Percentiles rank a stretch among this genome's conserved stretches.
phyloP scores from a whole-genome alignment of 35 echinoderm and acorn worm genomes.

The Anneissia japonica region DNA sequence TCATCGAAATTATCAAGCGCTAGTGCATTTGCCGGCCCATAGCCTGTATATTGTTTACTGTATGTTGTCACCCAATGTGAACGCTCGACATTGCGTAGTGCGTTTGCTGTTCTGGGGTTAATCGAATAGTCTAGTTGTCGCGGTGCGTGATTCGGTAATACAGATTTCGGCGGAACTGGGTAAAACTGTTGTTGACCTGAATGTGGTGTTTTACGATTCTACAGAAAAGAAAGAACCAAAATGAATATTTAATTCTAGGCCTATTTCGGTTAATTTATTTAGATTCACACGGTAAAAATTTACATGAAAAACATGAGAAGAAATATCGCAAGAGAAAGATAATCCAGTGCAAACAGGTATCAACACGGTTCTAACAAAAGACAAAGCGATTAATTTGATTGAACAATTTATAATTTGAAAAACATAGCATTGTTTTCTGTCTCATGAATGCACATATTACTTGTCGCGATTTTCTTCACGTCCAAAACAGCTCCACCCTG shows the following conservation, averaged over 20 bases:
- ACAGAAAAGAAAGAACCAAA: not conserved
- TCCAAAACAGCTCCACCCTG: too few relatives aligned
- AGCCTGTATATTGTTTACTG: conserved; percentile 68
- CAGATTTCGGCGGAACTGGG: conserved; percentile 85
- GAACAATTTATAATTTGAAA: too few relatives aligned
- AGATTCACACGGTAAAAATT: too few relatives aligned
- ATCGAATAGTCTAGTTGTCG: conserved; percentile 65
- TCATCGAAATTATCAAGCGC: conserved; percentile 77
- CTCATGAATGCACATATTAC: too few relatives aligned
- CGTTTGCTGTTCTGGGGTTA: conserved; percentile 66
- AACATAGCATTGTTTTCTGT: too few relatives aligned
- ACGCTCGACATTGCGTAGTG: conserved; percentile 80
- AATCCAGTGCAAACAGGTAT: too few relatives aligned
- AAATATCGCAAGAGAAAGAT: too few relatives aligned
- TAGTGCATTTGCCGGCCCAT: conserved; percentile 60
- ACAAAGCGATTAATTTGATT: too few relatives aligned
- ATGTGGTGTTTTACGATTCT: conserved; percentile 84
- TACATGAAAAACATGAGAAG: too few relatives aligned
- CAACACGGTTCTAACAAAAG: too few relatives aligned
- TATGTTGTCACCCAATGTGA: conserved; percentile 94
- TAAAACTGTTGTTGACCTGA: conserved; percentile 83
- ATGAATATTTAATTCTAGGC: not conserved
- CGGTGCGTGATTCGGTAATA: conserved; percentile 86
- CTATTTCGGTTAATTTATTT: too few relatives aligned
- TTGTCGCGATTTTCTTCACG: too few relatives aligned